A percentile compares a stretch with the other conserved stretches of the same genome.
These are phyloP conservation scores for Ichneumoninae sp. DNA, from an alignment of 2,888 invertebrate genomes.

Conservation along the genomic window DNA sequence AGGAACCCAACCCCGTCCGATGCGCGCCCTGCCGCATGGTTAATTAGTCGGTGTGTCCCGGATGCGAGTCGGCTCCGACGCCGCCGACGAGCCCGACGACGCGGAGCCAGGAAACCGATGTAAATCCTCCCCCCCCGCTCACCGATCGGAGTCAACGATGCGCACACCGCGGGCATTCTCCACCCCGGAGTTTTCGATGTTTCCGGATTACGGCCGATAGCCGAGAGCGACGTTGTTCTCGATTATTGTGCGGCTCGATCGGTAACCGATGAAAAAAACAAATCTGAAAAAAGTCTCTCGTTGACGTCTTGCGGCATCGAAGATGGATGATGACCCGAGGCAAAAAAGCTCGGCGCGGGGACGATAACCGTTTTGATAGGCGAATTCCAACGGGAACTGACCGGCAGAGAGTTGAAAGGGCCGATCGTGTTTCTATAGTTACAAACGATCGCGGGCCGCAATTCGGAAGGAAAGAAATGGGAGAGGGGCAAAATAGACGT, in stretches of 20 bases:
- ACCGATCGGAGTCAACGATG: constrained; percentile 55
- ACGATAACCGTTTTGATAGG: constrained; percentile 9
- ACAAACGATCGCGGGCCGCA: constrained; percentile 42
- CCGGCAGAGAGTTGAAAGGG: not conserved
- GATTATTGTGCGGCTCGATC: not conserved
- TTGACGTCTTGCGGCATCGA: not conserved
- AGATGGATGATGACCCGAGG: constrained; percentile 9
- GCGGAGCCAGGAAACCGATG: constrained; percentile 68
- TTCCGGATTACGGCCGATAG: constrained; percentile 49
- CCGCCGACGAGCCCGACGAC: constrained; percentile 50
- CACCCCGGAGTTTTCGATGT: constrained; percentile 58
- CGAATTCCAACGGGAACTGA: constrained; percentile 10
- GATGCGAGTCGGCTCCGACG: constrained; percentile 65
- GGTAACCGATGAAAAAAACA: not conserved
- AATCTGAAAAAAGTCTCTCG: not conserved
- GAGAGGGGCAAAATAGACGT: not conserved
- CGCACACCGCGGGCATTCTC: constrained; percentile 33
- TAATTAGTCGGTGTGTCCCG: constrained; percentile 72
- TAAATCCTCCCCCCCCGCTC: constrained; percentile 64
- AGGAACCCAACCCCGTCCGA: constrained; percentile 54
- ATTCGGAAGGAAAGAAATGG: constrained; percentile 31
- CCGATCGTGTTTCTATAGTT: constrained; percentile 39
- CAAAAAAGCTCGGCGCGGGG: not conserved
- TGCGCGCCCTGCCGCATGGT: constrained; percentile 67
- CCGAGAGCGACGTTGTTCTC: not conserved